These are phyloP conservation scores for Athalia cordata DNA, from an alignment of 2,888 invertebrate species.

Conservation along the genomic window DNA sequence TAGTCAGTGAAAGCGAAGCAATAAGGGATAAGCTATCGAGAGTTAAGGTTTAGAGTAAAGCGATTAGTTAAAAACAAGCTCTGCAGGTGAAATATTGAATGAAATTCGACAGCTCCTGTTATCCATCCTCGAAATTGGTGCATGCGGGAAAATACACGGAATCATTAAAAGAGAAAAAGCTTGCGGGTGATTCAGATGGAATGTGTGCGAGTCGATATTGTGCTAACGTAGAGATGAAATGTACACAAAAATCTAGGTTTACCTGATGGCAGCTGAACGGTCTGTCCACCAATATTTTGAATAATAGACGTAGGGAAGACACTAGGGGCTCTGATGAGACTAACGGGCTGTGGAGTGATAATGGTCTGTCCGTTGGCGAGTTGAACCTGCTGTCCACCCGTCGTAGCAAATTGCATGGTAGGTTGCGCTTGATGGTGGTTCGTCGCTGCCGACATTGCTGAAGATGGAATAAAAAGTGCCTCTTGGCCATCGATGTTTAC, in stretches of 20 bases:
- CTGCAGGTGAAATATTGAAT: not conserved
- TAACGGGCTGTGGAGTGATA: conserved; percentile 73
- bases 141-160: conserved; percentile 1
- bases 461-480: conserved; percentile 91
- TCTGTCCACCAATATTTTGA: conserved; percentile 80
- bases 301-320: conserved; percentile 82
- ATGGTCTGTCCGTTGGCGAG: conserved; percentile 73
- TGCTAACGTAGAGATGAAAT: not conserved
- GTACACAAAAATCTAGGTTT: conserved; percentile 30
- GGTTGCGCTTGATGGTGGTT: conserved; percentile 73
- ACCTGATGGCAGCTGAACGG: conserved; percentile 82
- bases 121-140: too few relatives aligned
- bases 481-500: conserved; percentile 95
- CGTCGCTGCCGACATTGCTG: conserved; percentile 76
- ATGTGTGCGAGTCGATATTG: not conserved
- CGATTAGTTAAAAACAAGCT: not conserved
- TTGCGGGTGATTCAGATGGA: too few relatives aligned
- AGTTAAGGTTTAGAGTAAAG: conserved; percentile 29
- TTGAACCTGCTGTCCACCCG: conserved; percentile 72
- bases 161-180: not conserved
- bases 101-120: not conserved
- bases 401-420: conserved; percentile 69
- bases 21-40: conserved; percentile 11
- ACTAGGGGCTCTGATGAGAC: conserved; percentile 83
- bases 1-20: conserved; percentile 52